Conservation (phyloP, 2,888 invertebrate species). For the Eilema griseolum region DNA sequence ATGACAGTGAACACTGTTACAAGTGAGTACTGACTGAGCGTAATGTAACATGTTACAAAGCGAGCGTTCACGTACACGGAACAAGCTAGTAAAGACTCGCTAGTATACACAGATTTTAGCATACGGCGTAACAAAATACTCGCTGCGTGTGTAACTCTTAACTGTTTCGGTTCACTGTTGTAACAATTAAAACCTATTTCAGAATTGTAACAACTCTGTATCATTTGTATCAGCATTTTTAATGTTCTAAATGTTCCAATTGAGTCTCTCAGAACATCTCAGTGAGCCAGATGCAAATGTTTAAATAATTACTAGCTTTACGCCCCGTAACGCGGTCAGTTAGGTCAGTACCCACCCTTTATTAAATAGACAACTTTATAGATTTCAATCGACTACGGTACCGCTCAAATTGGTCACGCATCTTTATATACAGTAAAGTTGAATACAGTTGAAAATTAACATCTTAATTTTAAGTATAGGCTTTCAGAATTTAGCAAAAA, state of each 20-base stretch:
- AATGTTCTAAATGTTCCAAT: background rate
- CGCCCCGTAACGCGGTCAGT: background rate
- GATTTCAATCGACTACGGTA: conserved; percentile 38
- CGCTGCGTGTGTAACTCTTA: background rate
- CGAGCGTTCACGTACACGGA: background rate
- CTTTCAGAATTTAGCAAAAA: background rate
- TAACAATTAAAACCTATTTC: background rate
- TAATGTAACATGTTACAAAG: background rate
- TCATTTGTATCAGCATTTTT: background rate
- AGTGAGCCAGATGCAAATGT: background rate
- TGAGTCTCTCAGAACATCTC: background rate
- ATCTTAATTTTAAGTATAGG: background rate
- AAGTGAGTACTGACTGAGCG: background rate
- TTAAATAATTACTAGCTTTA: background rate
- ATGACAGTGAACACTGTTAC: conserved; percentile 43
- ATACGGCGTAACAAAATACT: too few species aligned
- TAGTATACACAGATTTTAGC: background rate
- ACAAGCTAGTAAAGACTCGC: too few species aligned
- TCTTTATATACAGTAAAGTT: background rate
- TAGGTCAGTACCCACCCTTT: background rate
- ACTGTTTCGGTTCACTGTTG: background rate
- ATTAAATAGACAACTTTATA: conserved; percentile 26
- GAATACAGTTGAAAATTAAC: background rate
- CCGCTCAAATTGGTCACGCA: conserved; percentile 28
- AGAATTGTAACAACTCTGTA: background rate